Conservation (phyloP, 2,113 vertebrate species). For the Chaetodon trifascialis region DNA sequence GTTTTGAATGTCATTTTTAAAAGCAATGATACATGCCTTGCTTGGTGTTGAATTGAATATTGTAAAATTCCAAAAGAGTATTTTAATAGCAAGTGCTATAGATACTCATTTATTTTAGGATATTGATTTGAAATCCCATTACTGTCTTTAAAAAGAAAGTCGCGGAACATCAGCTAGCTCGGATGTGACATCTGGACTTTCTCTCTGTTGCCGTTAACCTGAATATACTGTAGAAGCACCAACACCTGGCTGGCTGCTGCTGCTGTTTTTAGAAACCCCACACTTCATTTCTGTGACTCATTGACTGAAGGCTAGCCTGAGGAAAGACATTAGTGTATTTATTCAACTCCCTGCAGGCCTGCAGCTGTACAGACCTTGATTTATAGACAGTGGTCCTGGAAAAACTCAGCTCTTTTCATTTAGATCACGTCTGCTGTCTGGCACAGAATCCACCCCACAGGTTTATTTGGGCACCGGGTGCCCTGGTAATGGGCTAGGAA, state of each 20-base stretch:
- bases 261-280: slow-evolving; percentile 22
- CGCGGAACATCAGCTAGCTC: background rate
- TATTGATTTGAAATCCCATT: no score
- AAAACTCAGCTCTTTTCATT: slow-evolving; percentile 64
- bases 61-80: no score
- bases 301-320: slow-evolving; percentile 1
- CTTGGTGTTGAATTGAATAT: no score
- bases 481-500: slow-evolving; percentile 71
- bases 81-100: no score
- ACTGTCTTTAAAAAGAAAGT: background rate
- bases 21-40: no score
- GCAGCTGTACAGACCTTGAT: slow-evolving; percentile 48
- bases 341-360: slow-evolving; percentile 18
- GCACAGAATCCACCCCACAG: slow-evolving; percentile 55
- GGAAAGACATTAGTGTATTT: slow-evolving; percentile 37
- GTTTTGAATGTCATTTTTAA: no score
- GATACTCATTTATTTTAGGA: no score
- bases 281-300: slow-evolving; percentile 13
- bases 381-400: slow-evolving; percentile 52
- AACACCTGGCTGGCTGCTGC: background rate
- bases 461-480: slow-evolving; percentile 61
- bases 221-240: background rate
- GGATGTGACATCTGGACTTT: background rate
- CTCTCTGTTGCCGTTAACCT: background rate
- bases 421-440: slow-evolving; percentile 56